These are phyloP conservation scores for Paracyclopina nana DNA, from an alignment of 1,140 invertebrate species.

Conservation along the genomic window DNA sequence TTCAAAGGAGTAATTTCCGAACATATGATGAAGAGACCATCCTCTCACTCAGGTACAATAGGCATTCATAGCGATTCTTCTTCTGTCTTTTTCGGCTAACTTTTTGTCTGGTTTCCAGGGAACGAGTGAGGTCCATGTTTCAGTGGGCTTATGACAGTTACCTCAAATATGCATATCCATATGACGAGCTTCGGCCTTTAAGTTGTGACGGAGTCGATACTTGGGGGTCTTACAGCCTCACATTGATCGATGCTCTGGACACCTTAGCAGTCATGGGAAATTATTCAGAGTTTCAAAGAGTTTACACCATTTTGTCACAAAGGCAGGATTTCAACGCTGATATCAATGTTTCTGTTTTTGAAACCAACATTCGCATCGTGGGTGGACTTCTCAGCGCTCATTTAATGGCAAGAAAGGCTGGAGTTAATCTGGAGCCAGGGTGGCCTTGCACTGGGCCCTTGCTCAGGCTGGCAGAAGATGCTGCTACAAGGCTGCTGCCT, in stretches of 20 bases:
- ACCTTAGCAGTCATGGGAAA: conserved; percentile 93
- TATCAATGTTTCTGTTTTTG: conserved; percentile 98
- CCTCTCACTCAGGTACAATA: too few relatives aligned
- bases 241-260: conserved; percentile 88
- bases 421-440: conserved; percentile 60
- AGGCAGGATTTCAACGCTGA: conserved; percentile 80
- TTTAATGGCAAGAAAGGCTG: conserved; percentile 62
- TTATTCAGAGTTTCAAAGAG: conserved; percentile 72
- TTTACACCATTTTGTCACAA: conserved; percentile 25
- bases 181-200: conserved; percentile 86
- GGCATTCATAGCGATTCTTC: too few relatives aligned
- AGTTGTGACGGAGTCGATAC: conserved; percentile 22
- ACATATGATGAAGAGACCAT: too few relatives aligned
- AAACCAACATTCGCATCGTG: conserved; percentile 96
- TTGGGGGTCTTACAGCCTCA: conserved; percentile 58
- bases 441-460: conserved; percentile 96
- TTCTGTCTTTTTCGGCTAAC: too few relatives aligned
- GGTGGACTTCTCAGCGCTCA: conserved; percentile 91
- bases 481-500: conserved; percentile 65
- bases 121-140: conserved; percentile 72
- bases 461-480: conserved; percentile 74
- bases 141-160: conserved; percentile 94
- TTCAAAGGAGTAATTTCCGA: too few relatives aligned
- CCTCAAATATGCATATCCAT: conserved; percentile 80
- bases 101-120: conserved; percentile 22